phyloP scores from a whole-genome alignment of 2,113 vertebrate species.

The Gnathonemus echidnorhynchus region DNA sequence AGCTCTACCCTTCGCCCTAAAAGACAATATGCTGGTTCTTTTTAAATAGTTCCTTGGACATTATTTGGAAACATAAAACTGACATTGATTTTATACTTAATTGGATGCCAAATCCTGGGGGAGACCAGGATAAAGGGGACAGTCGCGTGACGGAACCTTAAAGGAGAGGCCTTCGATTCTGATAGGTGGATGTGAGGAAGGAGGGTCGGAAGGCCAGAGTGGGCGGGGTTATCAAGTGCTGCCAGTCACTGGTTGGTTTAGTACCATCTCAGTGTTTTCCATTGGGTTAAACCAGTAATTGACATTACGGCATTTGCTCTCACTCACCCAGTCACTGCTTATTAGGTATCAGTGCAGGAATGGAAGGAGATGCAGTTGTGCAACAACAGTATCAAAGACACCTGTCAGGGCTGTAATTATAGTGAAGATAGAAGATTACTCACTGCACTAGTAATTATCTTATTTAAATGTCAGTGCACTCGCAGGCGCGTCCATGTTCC shows the following conservation, averaged over 20 bases:
- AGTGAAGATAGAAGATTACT: background rate
- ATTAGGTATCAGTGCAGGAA: background rate
- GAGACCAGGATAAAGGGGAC: background rate
- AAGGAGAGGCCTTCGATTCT: background rate
- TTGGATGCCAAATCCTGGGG: background rate
- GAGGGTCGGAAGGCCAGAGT: background rate
- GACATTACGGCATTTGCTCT: background rate
- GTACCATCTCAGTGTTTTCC: background rate
- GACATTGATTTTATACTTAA: conserved; percentile 1
- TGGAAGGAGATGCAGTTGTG: background rate
- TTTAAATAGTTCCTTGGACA: background rate
- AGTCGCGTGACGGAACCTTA: background rate
- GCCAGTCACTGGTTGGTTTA: background rate
- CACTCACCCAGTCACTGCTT: background rate
- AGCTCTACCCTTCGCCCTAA: background rate
- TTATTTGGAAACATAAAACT: background rate
- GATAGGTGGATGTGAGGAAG: background rate
- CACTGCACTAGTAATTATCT: background rate
- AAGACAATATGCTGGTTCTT: background rate
- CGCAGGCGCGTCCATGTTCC: background rate
- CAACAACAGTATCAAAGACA: background rate
- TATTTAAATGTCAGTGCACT: background rate
- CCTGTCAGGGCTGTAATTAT: background rate
- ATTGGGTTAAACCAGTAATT: background rate
- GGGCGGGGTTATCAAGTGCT: background rate